Percentiles rank a stretch among this genome's conserved stretches.
These are phyloP conservation scores for Chaetura pelagica DNA, from an alignment of 2,113 vertebrate species.

Conservation along the genomic window DNA sequence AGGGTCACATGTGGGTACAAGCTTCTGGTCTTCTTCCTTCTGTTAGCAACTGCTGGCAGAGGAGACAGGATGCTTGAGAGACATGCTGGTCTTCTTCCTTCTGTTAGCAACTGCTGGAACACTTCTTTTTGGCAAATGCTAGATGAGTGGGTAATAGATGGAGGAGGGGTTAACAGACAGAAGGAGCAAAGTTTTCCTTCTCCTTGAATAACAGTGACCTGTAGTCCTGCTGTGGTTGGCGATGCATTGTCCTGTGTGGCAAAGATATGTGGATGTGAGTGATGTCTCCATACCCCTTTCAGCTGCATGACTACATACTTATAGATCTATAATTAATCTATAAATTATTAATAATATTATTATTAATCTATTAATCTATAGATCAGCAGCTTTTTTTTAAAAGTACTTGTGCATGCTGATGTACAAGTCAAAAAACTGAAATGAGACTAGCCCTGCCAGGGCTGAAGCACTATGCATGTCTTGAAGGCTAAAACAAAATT, in stretches of 20 bases:
- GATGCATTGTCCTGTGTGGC: background rate
- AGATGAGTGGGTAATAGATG: too few relatives aligned
- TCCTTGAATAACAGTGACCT: background rate
- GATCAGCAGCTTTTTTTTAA: background rate
- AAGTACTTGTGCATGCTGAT: background rate
- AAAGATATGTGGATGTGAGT: background rate
- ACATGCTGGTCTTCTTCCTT: background rate
- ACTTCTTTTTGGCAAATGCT: background rate
- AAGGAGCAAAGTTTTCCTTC: background rate
- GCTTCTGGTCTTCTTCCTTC: background rate
- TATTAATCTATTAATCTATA: background rate
- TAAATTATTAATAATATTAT: too few relatives aligned
- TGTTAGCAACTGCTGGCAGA: background rate
- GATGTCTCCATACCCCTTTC: background rate
- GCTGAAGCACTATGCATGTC: background rate
- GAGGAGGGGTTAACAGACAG: background rate
- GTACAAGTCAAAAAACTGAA: background rate
- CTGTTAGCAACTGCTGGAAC: background rate
- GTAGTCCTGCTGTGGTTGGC: rapidly evolving
- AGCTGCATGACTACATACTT: background rate
- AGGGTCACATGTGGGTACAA: background rate
- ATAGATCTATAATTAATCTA: background rate
- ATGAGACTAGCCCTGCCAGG: background rate
- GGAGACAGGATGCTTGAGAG: rapidly evolving
- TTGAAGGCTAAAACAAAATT: background rate